Base-by-base conservation (phyloP, 2,113 vertebrate genomes). In the Lophura nycthemera region DNA sequence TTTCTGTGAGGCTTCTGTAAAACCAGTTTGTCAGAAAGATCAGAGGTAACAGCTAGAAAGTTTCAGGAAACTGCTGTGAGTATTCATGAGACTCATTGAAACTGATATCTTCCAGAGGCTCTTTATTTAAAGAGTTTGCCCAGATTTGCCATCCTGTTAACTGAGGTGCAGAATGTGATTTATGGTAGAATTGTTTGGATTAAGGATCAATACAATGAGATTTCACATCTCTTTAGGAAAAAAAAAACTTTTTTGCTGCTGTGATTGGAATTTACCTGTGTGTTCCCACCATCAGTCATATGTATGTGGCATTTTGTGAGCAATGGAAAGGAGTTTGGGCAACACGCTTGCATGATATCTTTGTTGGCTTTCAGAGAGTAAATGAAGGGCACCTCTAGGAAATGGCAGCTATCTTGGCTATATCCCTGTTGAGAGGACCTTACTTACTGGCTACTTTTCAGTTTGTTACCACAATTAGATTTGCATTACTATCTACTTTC, bases 321-420 rank as follows among this genome's bases (percentile, higher is more conserved):
- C 10, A 88, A 7, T 54, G 77, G 30, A 32, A 38, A 83, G 34
- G 21, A 77, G 17, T 29, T 42, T 60, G 64, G 64, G 65, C 65
- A 81, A 47, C 47, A 18, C 40, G n/a, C 36, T 78, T 81, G 45
- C 8, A 16, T 45, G 40, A 71, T 17, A n/a, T 42, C 83, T 66
- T 90, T 73, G 25, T 72, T 92, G 92, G 88, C 65, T 94, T 93
- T 92, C 61, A 84, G 60, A 18, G 89, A 89, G 57, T 86, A 95
- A 94, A 96, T 94, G 74, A 96, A 91, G 75, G 82, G 48, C 72
- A 67, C 45, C 75, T 80, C 63, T 89, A 82, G 63, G 69, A 96
- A 92, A 93, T 27, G 24, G 59, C 91, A 74, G 36, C 72, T 70
- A 88, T 72, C 87, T 67, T 60, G 52, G 80, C 71, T 81, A 93